Evolutionary conservation across 2,113 vertebrate genomes (phyloP).

Genomic region (Nothobranchius kuhntae): DNA sequence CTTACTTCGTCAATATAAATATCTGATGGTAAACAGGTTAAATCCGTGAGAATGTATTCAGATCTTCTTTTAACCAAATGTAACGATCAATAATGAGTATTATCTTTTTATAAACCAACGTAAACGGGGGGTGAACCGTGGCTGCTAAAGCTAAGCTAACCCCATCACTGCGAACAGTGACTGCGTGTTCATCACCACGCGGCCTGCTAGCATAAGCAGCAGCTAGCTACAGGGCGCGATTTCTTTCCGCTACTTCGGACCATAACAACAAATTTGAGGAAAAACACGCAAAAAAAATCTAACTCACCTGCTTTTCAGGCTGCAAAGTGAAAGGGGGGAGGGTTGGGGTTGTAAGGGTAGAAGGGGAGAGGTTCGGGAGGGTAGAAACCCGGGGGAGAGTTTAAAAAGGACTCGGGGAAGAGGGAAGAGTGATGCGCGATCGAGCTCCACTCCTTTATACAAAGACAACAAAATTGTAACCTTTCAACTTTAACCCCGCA

Average conservation of each 20-base stretch:
- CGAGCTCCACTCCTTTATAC: slow-evolving; percentile 81
- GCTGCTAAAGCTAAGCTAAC: slow-evolving; percentile 11
- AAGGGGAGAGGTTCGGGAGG: slow-evolving; percentile 85
- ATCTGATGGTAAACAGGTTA: not conserved
- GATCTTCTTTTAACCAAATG: rapidly evolving
- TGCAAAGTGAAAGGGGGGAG: slow-evolving; percentile 71
- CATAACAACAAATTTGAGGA: slow-evolving; percentile 20
- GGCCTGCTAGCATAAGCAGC: slow-evolving; percentile 67
- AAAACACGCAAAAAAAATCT: slow-evolving; percentile 3
- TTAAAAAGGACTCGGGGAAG: slow-evolving; percentile 84
- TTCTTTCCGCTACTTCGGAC: slow-evolving; percentile 57
- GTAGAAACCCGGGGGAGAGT: slow-evolving; percentile 83
- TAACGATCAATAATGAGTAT: rapidly evolving
- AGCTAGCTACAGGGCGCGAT: slow-evolving; percentile 63
- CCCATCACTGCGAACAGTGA: slow-evolving; percentile 9
- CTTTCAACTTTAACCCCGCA: slow-evolving; percentile 77
- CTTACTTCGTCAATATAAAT: slow-evolving; percentile 8
- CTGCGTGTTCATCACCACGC: slow-evolving; percentile 64
- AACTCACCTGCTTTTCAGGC: slow-evolving; percentile 69
- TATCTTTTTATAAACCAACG: not conserved
- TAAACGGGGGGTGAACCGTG: slow-evolving; percentile 12
- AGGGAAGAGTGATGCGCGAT: slow-evolving; percentile 83
- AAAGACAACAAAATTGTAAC: slow-evolving; percentile 79
- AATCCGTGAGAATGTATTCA: rapidly evolving
- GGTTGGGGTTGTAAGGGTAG: slow-evolving; percentile 83